Evolutionary conservation across 2,888 invertebrate genomes (phyloP).

Genomic region (Scaptomyza parva): DNA sequence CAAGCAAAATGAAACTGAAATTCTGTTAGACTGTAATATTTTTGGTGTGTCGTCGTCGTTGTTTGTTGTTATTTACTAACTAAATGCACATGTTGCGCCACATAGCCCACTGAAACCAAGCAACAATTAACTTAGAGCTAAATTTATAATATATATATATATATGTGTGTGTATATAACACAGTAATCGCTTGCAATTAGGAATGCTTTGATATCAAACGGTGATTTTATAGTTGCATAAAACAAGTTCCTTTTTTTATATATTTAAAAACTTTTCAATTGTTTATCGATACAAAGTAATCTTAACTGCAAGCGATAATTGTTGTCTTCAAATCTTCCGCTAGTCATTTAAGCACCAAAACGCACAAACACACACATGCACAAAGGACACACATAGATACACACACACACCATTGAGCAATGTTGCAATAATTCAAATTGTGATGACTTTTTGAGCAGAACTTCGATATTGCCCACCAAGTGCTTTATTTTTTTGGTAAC

Average conservation of each 20-base stretch:
- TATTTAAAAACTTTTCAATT: background rate
- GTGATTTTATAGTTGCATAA: background rate
- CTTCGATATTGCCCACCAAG: constrained; percentile 60
- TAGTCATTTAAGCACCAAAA: constrained; percentile 62
- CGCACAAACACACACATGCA: constrained; percentile 27
- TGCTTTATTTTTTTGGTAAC: constrained; percentile 71
- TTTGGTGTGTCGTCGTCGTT: constrained; percentile 5
- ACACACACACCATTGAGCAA: constrained; percentile 8
- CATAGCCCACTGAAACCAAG: constrained; percentile 61
- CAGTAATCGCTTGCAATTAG: constrained; percentile 3
- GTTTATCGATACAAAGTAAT: background rate
- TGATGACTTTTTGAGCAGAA: constrained; percentile 22
- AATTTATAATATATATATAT: constrained; percentile 16
- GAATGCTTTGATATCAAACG: background rate
- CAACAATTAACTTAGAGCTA: constrained; percentile 23
- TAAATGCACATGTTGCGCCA: constrained; percentile 43
- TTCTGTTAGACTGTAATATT: constrained; percentile 81
- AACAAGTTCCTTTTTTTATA: background rate
- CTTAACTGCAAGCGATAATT: constrained; percentile 2
- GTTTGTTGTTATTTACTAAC: constrained; percentile 37
- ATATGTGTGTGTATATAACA: background rate
- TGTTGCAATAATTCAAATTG: constrained; percentile 22
- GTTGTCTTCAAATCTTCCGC: constrained; percentile 60
- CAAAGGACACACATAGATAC: background rate
- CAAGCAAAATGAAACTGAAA: constrained; percentile 90